Evolutionary conservation across 2,113 vertebrate species (phyloP).

Genomic region (Acanthochromis polyacanthus): DNA sequence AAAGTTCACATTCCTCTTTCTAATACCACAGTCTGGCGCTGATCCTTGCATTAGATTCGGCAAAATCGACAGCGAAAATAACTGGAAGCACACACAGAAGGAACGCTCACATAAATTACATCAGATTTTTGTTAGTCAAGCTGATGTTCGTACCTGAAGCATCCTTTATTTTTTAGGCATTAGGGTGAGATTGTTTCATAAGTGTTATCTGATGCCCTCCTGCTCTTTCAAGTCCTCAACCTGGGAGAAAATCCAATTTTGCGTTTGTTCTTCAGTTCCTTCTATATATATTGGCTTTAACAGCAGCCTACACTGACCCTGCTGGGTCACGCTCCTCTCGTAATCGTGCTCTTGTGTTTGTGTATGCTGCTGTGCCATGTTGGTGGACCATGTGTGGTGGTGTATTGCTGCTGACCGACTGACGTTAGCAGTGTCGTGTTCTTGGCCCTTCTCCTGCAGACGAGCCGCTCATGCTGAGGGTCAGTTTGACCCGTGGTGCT

Average conservation of each 20-base stretch:
- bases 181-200: neutral
- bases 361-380: constrained; percentile 43
- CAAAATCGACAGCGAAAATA: constrained; percentile 15
- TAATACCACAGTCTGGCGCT: constrained; percentile 27
- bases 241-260: neutral
- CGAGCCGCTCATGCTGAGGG: constrained; percentile 58
- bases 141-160: constrained; percentile 26
- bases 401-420: constrained; percentile 47
- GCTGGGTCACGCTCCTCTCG: constrained; percentile 13
- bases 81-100: constrained; percentile 12
- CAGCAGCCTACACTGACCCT: constrained; percentile 2
- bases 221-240: neutral
- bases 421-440: constrained; percentile 60
- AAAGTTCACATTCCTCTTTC: constrained; percentile 54
- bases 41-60: constrained; percentile 58
- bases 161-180: constrained; percentile 22
- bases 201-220: neutral
- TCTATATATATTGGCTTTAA: neutral
- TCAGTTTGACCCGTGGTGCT: constrained; percentile 64
- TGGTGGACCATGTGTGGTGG: constrained; percentile 42
- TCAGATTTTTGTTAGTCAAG: constrained; percentile 1
- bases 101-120: constrained; percentile 29
- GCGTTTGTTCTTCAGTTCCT: neutral
- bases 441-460: constrained; percentile 55
- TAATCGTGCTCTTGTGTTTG: constrained; percentile 10